phyloP scores from a whole-genome alignment of 2,113 vertebrate genomes.

The Perca flavescens region DNA sequence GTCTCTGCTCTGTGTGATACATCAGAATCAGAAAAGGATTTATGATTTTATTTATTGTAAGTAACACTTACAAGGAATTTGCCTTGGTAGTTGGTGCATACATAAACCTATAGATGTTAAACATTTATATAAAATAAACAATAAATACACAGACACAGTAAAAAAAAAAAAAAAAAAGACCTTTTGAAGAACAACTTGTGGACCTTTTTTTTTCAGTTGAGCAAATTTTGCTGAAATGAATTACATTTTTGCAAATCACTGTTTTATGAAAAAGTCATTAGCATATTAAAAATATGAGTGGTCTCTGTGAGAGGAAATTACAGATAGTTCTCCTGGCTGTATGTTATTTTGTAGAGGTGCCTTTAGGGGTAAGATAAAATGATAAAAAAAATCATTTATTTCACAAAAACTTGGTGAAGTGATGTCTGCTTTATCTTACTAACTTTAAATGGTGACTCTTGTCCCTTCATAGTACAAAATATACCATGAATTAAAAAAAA shows the following conservation, averaged over 20 bases:
- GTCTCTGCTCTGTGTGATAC: neutral
- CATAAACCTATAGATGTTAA: too few species aligned
- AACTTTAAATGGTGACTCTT: slow-evolving; percentile 10
- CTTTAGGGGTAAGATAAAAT: neutral
- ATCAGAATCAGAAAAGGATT: too few species aligned
- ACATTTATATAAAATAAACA: too few species aligned
- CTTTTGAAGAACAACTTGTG: neutral
- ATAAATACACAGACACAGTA: too few species aligned
- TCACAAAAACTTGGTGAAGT: neutral
- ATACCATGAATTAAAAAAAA: neutral
- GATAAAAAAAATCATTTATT: too few species aligned
- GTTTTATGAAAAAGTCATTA: neutral
- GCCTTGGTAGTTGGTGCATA: too few species aligned
- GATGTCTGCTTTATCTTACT: neutral
- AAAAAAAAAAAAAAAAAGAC: neutral
- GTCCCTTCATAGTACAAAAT: neutral
- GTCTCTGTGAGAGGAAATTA: neutral
- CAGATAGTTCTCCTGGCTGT: neutral
- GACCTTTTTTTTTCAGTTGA: neutral
- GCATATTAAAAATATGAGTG: neutral
- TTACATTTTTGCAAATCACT: neutral
- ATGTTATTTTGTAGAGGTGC: neutral
- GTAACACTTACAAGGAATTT: too few species aligned
- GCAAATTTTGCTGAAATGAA: neutral
- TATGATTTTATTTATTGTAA: too few species aligned